Evolutionary conservation across 1,140 invertebrate species (phyloP), one percentile per base, ranked within the genome.

Genomic region (Pseudomyrmex concolor): DNA sequence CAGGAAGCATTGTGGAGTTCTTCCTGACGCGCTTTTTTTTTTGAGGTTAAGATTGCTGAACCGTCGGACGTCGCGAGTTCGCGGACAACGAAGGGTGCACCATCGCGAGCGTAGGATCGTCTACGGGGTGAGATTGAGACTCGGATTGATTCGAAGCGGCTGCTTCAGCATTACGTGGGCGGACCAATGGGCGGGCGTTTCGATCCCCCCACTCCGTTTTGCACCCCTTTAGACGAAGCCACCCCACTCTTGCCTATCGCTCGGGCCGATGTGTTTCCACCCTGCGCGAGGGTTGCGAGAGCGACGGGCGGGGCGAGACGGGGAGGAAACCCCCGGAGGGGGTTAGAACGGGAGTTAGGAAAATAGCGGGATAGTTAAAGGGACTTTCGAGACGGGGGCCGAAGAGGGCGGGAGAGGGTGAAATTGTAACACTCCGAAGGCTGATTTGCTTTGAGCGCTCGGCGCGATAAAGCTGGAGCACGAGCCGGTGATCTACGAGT

Each of bases 121-220:
- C 83, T 91, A 89, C 91, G 83, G 89, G 91, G 90, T 90, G 89
- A 88, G 77, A 88, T 88, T 84, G 86, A 88, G 82, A 87, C 86
- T 88, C 90, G 89, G 91, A 93, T 93, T 93, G 93, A 93, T 93
- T 92, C 87, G 86, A 90, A 91, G 90, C 82, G 87, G 77, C 86
- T 82, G 86, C 67, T 88, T 83, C 64, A 63, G 71, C 71, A 57
- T 76, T 81, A 70, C 66, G 71, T 88, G 87, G 87, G 86, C 86
- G 87, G 86, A 85, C 87, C 86, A 59, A 88, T 85, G 86, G 87
- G 87, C 87, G 87, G 87, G 83, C 72, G 60, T 83, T 83, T 78
- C 66, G 48, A 87, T 71, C 87, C 84, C 87, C 62, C 87, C 62
- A 74, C 85, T 1, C 22, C 1, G 12, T 15, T n/a, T 77, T 43